Base-by-base conservation (phyloP, 2,888 invertebrate genomes). In the Epistrophe eligans region DNA sequence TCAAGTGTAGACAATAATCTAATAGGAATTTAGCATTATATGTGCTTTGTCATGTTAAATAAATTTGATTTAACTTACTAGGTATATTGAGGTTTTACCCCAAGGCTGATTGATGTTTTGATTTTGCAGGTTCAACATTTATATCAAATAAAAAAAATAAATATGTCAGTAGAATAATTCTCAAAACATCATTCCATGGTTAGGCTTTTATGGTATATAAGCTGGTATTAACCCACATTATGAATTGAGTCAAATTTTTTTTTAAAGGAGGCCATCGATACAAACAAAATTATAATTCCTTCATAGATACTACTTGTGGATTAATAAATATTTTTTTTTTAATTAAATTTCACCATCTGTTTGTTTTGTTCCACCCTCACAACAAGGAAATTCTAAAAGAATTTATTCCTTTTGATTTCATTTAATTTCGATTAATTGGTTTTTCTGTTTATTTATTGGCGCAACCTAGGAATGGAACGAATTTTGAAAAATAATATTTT, bases 391-490 rank as follows among this genome's bases (percentile, higher is more conserved):
- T 52, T 62, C 35, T 64, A 10, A 11, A n/a, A n/a, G 35, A 19
- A 38, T 38, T 19, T 38, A 50, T 81, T 57, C 24, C 38, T 81
- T 74, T 73, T 32, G 67, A 76, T 70, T 76, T 48, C 48, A 48
- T 77, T 58, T 57, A 76, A 70, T 64, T 77, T 77, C 62, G 28
- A 81, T 81, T 55, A 74, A 76, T 76, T 76, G 74, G 13, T 60
- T 66, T 50, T 55, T 28, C 38, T 70, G 52, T 70, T 70, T 52
- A 19, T 70, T 55, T 43, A 55, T 55, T 3, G 7, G 11, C 11
- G 8, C 8, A 19, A 11, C 17, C 64, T n/a, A 11, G n/a, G 15
- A 9, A 32, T 15, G 38, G 40, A 38, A 43, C 13, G 4, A 15
- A 9, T 67, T 52, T 52, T 50, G 8, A 17, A 52, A 45, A 66